Evolutionary conservation across 37 sponge, comb jelly and placozoan species (phyloP).

Genomic region (Ephydatia muelleri): DNA sequence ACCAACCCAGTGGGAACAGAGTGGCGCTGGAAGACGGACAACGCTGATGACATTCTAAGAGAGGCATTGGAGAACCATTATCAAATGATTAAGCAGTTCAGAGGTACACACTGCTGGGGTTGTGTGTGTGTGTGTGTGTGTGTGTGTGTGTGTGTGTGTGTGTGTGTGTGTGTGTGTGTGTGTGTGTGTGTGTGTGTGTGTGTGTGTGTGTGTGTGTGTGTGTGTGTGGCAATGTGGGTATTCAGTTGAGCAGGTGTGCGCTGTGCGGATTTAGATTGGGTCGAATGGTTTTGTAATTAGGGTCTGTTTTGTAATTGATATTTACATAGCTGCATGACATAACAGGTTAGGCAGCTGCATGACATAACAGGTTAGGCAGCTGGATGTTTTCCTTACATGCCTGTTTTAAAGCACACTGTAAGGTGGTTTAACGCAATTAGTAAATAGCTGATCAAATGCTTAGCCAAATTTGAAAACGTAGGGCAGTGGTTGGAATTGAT

Average conservation of each 20-base stretch:
- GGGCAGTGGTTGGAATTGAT: no score
- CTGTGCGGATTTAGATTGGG: neutral
- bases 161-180: neutral
- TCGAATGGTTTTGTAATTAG: no score
- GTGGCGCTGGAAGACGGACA: conserved; percentile 94
- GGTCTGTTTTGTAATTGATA: no score
- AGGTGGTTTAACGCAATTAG: no score
- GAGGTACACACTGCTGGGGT: conserved; percentile 49
- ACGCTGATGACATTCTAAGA: conserved; percentile 73
- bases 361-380: no score
- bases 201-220: neutral
- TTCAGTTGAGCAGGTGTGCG: neutral
- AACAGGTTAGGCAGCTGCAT: no score
- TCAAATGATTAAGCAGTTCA: conserved; percentile 95
- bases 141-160: conserved; percentile 20
- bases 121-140: conserved; percentile 3
- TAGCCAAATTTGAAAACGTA: no score
- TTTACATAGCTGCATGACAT: no score
- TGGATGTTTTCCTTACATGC: no score
- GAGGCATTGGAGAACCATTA: conserved; percentile 90
- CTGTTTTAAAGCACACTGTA: no score
- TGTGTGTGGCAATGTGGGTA: neutral
- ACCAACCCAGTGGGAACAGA: conserved; percentile 98
- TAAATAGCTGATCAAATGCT: no score
- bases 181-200: neutral